A percentile compares a stretch with the other conserved stretches of the same genome.
phyloP scores from a whole-genome alignment of 1,140 invertebrate genomes.

The Nasonia giraulti region DNA sequence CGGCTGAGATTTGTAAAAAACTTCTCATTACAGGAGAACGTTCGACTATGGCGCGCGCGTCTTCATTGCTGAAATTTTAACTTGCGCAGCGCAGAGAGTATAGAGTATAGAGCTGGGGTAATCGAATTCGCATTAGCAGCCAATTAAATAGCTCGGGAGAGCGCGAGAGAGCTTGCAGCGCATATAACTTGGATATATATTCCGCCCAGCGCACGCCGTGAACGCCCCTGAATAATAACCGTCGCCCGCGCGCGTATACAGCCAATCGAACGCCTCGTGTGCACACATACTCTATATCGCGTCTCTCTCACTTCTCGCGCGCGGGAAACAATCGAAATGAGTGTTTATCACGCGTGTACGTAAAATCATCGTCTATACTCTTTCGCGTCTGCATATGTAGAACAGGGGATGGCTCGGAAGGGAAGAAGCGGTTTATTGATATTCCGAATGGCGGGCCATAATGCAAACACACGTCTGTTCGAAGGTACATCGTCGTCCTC shows the following conservation, averaged over 20 bases:
- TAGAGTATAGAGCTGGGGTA: neutral
- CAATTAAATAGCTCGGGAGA: neutral
- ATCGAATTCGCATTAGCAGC: neutral
- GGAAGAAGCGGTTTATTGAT: slow-evolving; percentile 31
- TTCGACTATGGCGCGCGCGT: neutral
- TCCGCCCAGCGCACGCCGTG: neutral
- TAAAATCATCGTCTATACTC: too few species aligned
- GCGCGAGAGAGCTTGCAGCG: neutral
- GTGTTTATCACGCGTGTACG: neutral
- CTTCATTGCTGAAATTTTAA: neutral
- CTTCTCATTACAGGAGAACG: too few species aligned
- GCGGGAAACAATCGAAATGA: neutral
- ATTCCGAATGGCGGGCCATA: neutral
- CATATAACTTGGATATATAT: neutral
- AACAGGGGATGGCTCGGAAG: neutral
- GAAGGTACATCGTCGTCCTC: neutral
- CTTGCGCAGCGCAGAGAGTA: neutral
- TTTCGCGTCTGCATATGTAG: too few species aligned
- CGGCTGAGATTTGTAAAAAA: too few species aligned
- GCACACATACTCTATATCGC: too few species aligned
- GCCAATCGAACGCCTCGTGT: too few species aligned
- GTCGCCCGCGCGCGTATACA: neutral
- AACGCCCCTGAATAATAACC: neutral
- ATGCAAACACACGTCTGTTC: neutral
- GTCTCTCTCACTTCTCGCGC: too few species aligned